Conservation (phyloP, 2,888 invertebrate genomes). For the Mythimna ferrago region DNA sequence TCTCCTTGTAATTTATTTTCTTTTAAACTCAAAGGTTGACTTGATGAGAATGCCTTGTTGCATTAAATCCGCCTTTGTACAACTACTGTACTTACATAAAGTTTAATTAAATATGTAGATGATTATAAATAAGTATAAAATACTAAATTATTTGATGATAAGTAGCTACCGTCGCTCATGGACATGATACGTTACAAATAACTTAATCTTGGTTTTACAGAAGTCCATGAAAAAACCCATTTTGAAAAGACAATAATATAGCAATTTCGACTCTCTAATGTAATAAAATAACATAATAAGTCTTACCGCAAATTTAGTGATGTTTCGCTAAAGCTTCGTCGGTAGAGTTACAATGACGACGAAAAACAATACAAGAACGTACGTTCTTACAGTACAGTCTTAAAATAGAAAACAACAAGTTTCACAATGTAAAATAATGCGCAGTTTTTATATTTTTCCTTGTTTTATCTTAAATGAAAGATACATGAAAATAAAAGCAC, state of each 20-base stretch:
- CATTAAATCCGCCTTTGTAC: too few species aligned
- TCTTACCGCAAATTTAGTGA: slow-evolving; percentile 1
- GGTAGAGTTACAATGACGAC: neutral
- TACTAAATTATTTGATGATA: too few species aligned
- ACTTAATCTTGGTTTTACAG: too few species aligned
- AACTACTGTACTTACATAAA: too few species aligned
- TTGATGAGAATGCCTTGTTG: too few species aligned
- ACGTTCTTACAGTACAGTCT: neutral
- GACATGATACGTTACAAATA: too few species aligned
- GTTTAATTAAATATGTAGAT: too few species aligned
- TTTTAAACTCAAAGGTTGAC: too few species aligned
- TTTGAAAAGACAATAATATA: neutral
- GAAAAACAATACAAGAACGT: neutral
- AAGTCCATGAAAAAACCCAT: too few species aligned
- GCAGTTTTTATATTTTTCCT: slow-evolving; percentile 9
- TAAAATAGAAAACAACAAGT: slow-evolving; percentile 1
- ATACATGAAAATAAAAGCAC: neutral
- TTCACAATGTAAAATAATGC: slow-evolving; percentile 6
- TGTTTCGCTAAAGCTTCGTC: neutral
- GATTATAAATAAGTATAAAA: too few species aligned
- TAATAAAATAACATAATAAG: neutral
- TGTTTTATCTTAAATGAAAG: slow-evolving; percentile 9
- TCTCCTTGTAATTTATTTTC: too few species aligned
- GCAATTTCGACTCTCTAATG: neutral
- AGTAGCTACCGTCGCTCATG: too few species aligned